Conservation (phyloP, 2,797 vertebrate genomes). For the Stomatorhinus walkeri region DNA sequence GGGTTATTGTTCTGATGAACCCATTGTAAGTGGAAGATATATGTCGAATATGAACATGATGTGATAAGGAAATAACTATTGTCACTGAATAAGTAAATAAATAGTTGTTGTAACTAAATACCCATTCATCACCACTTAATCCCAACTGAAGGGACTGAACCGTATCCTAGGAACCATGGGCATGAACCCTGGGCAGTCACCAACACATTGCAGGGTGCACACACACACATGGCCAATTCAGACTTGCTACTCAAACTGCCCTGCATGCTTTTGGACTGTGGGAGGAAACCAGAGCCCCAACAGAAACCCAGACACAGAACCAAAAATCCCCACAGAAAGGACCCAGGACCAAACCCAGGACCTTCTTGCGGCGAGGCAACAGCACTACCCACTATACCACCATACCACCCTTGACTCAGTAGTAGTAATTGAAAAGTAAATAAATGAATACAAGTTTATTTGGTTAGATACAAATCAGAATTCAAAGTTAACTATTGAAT, state of each 20-base stretch:
- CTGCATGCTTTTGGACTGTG: too few species aligned
- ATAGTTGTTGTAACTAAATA: neutral
- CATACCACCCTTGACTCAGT: neutral
- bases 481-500: neutral
- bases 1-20: neutral
- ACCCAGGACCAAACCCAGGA: too few species aligned
- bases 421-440: neutral
- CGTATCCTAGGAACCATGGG: neutral
- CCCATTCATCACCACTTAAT: neutral
- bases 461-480: neutral
- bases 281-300: neutral
- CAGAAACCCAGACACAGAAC: neutral
- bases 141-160: neutral
- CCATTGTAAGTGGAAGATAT: neutral
- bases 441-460: neutral
- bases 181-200: neutral
- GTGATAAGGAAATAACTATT: neutral
- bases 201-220: too few species aligned
- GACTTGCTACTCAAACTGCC: neutral
- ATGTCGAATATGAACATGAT: neutral
- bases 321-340: neutral
- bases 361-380: neutral
- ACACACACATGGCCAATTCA: neutral
- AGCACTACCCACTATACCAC: neutral
- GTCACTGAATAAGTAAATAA: neutral